These are phyloP conservation scores for Ptychoptera albimana DNA, from an alignment of 2,888 invertebrate genomes.

Conservation along the genomic window DNA sequence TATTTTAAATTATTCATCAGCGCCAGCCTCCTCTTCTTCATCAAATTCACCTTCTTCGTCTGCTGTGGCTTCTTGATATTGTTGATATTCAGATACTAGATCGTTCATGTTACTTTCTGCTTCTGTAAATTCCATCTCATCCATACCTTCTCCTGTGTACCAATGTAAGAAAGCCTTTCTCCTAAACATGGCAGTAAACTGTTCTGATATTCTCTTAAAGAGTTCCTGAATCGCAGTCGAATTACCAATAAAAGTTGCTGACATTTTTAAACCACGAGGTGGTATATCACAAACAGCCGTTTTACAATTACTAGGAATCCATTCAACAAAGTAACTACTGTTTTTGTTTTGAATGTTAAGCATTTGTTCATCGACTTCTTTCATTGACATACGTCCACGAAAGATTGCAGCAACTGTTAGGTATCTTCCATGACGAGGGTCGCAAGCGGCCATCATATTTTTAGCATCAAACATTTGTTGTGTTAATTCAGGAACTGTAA, in stretches of 20 bases:
- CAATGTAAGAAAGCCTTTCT: slow-evolving; percentile 95
- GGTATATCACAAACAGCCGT: slow-evolving; percentile 89
- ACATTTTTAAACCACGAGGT: slow-evolving; percentile 79
- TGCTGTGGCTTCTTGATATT: slow-evolving; percentile 81
- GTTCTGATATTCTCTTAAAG: slow-evolving; percentile 81
- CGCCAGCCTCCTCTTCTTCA: slow-evolving; percentile 33
- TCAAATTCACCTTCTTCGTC: slow-evolving; percentile 72
- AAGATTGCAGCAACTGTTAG: slow-evolving; percentile 84
- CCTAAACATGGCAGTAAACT: slow-evolving; percentile 91
- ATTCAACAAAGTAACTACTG: slow-evolving; percentile 75
- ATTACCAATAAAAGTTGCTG: slow-evolving; percentile 88
- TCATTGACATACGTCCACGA: slow-evolving; percentile 88
- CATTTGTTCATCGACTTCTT: slow-evolving; percentile 85
- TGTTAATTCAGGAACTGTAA: slow-evolving; percentile 83
- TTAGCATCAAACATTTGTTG: slow-evolving; percentile 90
- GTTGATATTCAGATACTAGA: slow-evolving; percentile 85
- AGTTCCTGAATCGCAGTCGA: slow-evolving; percentile 86
- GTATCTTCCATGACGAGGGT: slow-evolving; percentile 82
- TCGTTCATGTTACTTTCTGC: slow-evolving; percentile 94
- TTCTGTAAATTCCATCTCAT: slow-evolving; percentile 94
- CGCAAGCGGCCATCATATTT: slow-evolving; percentile 95
- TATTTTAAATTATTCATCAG: slow-evolving; percentile 1
- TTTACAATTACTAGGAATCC: slow-evolving; percentile 93
- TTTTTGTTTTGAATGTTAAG: slow-evolving; percentile 92
- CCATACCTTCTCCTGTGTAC: slow-evolving; percentile 96